Percentiles rank a stretch among this genome's conserved stretches.
phyloP scores from a whole-genome alignment of 2,888 invertebrate genomes.

The Cinara cedri region DNA sequence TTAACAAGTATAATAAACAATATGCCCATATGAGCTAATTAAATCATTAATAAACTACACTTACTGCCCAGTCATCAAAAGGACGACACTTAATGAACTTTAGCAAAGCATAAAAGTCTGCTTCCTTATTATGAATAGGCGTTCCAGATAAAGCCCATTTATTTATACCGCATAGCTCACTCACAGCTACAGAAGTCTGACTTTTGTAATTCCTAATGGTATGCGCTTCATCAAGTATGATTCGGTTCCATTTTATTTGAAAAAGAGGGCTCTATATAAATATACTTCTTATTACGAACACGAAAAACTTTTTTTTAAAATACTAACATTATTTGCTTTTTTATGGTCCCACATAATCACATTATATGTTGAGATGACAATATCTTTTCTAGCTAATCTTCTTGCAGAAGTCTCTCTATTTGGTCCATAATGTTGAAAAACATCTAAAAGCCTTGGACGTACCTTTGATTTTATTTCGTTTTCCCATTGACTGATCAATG shows the following conservation, averaged over 20 bases:
- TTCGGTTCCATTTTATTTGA: slow-evolving; percentile 80
- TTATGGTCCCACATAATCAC: slow-evolving; percentile 71
- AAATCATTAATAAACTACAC: slow-evolving; percentile 58
- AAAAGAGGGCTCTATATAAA: slow-evolving; percentile 67
- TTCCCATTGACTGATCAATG: slow-evolving; percentile 89
- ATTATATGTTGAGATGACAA: slow-evolving; percentile 90
- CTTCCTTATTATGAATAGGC: slow-evolving; percentile 91
- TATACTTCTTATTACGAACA: neutral
- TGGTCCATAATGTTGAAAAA: slow-evolving; percentile 81
- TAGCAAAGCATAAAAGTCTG: slow-evolving; percentile 79
- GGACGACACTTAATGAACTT: slow-evolving; percentile 86
- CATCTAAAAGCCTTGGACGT: slow-evolving; percentile 68
- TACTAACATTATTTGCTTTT: slow-evolving; percentile 52
- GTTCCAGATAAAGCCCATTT: slow-evolving; percentile 93
- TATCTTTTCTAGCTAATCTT: slow-evolving; percentile 73
- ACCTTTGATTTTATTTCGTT: slow-evolving; percentile 75
- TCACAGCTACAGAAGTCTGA: slow-evolving; percentile 74
- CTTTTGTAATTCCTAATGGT: slow-evolving; percentile 87
- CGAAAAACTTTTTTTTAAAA: neutral
- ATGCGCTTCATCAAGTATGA: slow-evolving; percentile 94
- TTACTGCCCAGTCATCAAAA: slow-evolving; percentile 80
- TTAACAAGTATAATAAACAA: too few relatives aligned
- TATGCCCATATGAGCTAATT: too few relatives aligned
- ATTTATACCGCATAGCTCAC: slow-evolving; percentile 68
- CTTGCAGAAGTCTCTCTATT: slow-evolving; percentile 70